Base-by-base conservation (phyloP, 2,888 invertebrate genomes). In the Caenorhabditis uteleia region DNA sequence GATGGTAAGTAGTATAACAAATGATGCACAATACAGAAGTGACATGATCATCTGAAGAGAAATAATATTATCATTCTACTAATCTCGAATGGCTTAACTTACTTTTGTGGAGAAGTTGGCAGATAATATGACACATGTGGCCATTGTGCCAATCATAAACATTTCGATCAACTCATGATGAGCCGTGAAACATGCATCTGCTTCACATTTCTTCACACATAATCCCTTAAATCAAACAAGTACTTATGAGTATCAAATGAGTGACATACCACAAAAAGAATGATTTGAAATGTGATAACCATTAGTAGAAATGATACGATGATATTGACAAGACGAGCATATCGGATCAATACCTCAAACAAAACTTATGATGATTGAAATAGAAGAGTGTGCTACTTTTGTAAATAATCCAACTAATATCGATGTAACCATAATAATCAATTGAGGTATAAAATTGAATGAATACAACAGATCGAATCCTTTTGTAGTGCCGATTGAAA, bases 91-190 rank as follows among this genome's bases (percentile, higher is more conserved):
- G n/a, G n/a, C n/a, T n/a, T n/a, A n/a, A n/a, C n/a, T n/a, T n/a
- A n/a, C 38, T 20, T 62, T 62, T 23, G 57, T 62, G 34, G 50
- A 20, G 20, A 57, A 62, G 39, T 62, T 57, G 0, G 53, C 43
- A 0, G 56, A 56, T 2, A 62, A 40, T 34, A 62, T 62, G 8
- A 57, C 48, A 10, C 56, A 57, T 4, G 62, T 53, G 0, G 62
- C 42, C 2, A 62, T 31, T 7, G 57, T 48, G 31, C 45, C 47
- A 1, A 57, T 51, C 6, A 48, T 57, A 18, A 57, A 62, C 27
- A 62, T 42, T 39, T 57, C 56, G 12, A 62, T 43, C 18, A 56
- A 44, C 12, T 62, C 56, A 1, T 31, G 38, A 31, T 49, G 42
- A 6, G 23, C 34, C 34, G 14, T 34, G 4, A 14, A 14, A 10